Percentiles rank a stretch among this genome's conserved stretches.
Evolutionary conservation across 2,888 invertebrate species (phyloP).

Genomic region (Clunio marinus): DNA sequence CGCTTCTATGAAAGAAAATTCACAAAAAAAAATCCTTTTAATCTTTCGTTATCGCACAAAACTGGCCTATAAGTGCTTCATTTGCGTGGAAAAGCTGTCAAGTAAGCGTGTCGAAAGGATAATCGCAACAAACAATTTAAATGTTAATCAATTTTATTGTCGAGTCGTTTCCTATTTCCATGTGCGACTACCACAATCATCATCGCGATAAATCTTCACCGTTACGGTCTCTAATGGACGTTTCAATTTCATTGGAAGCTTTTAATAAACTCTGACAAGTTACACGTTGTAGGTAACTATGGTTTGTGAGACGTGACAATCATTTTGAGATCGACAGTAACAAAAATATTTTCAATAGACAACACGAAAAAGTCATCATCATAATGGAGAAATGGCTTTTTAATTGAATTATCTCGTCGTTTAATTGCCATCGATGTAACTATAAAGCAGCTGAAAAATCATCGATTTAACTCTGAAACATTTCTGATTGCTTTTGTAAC

Average conservation of each 20-base stretch:
- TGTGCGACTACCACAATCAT: neutral
- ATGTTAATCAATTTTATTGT: constrained; percentile 12
- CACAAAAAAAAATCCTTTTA: too few species aligned
- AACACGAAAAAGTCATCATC: too few species aligned
- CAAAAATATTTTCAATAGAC: too few species aligned
- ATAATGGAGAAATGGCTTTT: neutral
- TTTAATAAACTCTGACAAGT: too few species aligned
- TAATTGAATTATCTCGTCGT: constrained; percentile 8
- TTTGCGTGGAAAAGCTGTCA: neutral
- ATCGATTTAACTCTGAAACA: neutral
- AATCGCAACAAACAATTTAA: neutral
- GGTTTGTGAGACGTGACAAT: too few species aligned
- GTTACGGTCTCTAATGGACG: constrained; percentile 1
- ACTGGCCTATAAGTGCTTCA: too few species aligned
- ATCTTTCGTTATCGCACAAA: too few species aligned
- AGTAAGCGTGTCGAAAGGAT: neutral
- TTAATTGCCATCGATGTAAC: neutral
- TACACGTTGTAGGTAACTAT: too few species aligned
- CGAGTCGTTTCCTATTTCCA: constrained; percentile 5
- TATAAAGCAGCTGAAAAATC: constrained; percentile 5
- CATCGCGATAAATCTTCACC: neutral
- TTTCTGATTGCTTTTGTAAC: too few species aligned
- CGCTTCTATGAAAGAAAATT: too few species aligned
- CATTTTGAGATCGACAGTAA: too few species aligned
- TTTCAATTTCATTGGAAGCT: neutral